These are phyloP conservation scores for Lagocephalus sceleratus DNA, from an alignment of 2,797 vertebrate genomes.

Conservation along the genomic window DNA sequence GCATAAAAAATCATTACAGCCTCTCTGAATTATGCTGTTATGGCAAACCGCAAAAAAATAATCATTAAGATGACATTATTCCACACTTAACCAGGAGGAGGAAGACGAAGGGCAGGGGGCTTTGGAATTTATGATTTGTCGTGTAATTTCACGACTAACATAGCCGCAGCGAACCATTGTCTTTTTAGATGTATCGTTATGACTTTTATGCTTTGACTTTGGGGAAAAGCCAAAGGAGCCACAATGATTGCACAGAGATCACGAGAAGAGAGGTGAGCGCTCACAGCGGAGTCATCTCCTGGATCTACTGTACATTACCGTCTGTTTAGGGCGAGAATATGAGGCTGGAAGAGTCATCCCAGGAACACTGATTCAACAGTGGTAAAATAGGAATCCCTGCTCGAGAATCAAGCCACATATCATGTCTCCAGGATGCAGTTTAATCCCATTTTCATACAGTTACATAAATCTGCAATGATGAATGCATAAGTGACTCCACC, in stretches of 20 bases:
- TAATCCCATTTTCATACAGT: not conserved
- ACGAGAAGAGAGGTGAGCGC: conserved; percentile 28
- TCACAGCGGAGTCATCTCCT: conserved; percentile 24
- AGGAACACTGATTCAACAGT: conserved; percentile 43
- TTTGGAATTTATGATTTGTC: conserved; percentile 69
- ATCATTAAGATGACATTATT: conserved; percentile 89
- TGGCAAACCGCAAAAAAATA: conserved; percentile 81
- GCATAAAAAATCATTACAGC: conserved; percentile 98
- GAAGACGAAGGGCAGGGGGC: not conserved
- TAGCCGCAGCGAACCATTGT: conserved; percentile 31
- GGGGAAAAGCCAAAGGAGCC: conserved; percentile 44
- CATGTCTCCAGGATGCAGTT: too few relatives aligned
- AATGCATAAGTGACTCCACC: not conserved
- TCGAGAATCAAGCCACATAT: conserved; percentile 22
- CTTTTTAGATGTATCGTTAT: conserved; percentile 56
- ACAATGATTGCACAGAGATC: conserved; percentile 39
- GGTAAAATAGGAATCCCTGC: conserved; percentile 14
- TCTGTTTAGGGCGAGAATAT: conserved; percentile 40
- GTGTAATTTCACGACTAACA: conserved; percentile 50
- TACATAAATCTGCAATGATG: not conserved
- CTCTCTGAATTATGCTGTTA: conserved; percentile 84
- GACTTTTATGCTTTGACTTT: conserved; percentile 61
- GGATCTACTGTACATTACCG: conserved; percentile 25
- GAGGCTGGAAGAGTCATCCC: conserved; percentile 11
- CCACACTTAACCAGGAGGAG: conserved; percentile 75